Conservation (phyloP, 1,140 invertebrate species). For the Tetranychus urticae region DNA sequence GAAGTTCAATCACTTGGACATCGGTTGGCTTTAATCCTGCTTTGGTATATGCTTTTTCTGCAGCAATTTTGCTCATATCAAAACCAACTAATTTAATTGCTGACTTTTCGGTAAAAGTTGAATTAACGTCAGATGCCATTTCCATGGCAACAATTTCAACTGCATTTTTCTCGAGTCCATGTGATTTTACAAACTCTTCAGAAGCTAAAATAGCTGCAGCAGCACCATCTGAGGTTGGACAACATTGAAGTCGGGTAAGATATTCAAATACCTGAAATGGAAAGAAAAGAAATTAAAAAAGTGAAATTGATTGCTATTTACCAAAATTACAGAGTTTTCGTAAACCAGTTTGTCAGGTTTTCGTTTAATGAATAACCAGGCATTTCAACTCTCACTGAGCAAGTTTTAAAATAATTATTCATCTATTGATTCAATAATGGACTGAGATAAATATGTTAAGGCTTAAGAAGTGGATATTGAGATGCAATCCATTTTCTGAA, state of each 20-base stretch:
- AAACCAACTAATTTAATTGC: constrained; percentile 75
- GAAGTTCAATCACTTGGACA: constrained; percentile 90
- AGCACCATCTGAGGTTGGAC: constrained; percentile 84
- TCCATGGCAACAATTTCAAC: constrained; percentile 89
- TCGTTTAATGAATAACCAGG: too few relatives aligned
- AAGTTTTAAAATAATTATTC: too few relatives aligned
- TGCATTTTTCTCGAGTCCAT: constrained; percentile 51
- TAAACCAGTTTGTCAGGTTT: too few relatives aligned
- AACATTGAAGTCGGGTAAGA: constrained; percentile 83
- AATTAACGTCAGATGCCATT: constrained; percentile 71
- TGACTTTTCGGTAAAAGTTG: constrained; percentile 58
- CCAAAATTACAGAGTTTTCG: neutral
- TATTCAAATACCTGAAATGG: constrained; percentile 44
- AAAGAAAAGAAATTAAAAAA: neutral
- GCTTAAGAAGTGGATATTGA: too few relatives aligned
- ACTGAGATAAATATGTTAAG: too few relatives aligned
- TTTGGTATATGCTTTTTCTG: constrained; percentile 51
- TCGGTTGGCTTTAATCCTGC: constrained; percentile 46
- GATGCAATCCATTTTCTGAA: too few relatives aligned
- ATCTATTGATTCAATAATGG: too few relatives aligned
- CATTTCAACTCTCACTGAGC: too few relatives aligned
- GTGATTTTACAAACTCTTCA: constrained; percentile 60
- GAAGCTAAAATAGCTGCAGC: constrained; percentile 72
- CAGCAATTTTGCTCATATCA: constrained; percentile 77
- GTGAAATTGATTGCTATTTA: neutral